Evolutionary conservation across 2,888 invertebrate genomes (phyloP).

Genomic region (Scaptomyza polygonia): DNA sequence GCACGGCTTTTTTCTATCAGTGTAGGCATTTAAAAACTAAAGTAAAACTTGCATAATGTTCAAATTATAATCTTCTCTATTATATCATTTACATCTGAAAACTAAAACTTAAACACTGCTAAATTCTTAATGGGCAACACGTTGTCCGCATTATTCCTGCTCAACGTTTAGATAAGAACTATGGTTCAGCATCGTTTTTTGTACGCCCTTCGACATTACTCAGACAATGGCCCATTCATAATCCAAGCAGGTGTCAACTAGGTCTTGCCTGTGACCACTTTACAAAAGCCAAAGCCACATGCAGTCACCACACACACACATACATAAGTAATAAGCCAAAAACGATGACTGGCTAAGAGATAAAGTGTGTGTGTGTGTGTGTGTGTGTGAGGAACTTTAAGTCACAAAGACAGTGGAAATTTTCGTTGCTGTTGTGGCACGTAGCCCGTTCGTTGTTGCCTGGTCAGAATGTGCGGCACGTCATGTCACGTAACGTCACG

Average conservation of each 20-base stretch:
- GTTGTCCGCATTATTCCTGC: neutral
- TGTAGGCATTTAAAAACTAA: no score
- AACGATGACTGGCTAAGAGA: constrained; percentile 8
- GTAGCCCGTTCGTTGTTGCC: constrained; percentile 35
- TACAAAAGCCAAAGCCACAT: neutral
- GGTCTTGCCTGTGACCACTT: constrained; percentile 4
- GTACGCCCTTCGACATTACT: constrained; percentile 11
- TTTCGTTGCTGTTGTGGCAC: constrained; percentile 15
- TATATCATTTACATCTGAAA: neutral
- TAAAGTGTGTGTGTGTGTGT: neutral
- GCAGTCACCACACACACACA: constrained; percentile 6
- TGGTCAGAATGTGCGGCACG: constrained; percentile 42
- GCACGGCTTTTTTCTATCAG: no score
- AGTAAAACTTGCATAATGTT: no score
- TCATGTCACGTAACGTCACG: constrained; percentile 60
- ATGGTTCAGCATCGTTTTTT: neutral
- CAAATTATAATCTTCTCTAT: neutral
- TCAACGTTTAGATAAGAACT: neutral
- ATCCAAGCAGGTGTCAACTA: constrained; percentile 13
- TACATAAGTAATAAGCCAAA: constrained; percentile 1
- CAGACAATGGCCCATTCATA: constrained; percentile 16
- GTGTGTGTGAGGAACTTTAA: neutral
- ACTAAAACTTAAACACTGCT: neutral
- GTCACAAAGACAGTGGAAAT: constrained; percentile 3
- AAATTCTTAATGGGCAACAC: neutral